These are phyloP conservation scores for Athalia rosae DNA, from an alignment of 2,888 invertebrate species.

Conservation along the genomic window DNA sequence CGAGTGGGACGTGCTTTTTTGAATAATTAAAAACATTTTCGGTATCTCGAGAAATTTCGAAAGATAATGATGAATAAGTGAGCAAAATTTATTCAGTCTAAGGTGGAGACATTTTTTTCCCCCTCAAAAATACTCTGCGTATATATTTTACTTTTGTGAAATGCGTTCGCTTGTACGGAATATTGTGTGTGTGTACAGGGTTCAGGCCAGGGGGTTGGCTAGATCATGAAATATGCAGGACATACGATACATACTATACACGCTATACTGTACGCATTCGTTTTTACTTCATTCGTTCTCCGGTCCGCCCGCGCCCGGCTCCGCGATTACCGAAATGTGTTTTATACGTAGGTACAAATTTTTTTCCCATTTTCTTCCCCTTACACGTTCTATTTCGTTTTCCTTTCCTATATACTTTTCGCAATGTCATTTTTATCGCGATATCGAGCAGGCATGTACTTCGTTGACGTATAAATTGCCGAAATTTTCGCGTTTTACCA, in stretches of 20 bases:
- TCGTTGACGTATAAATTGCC: too few relatives aligned
- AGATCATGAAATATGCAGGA: conserved; percentile 10
- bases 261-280: background rate
- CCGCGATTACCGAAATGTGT: conserved; percentile 13
- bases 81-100: too few relatives aligned
- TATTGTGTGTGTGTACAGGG: background rate
- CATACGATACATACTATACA: conserved; percentile 2
- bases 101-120: too few relatives aligned
- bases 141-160: background rate
- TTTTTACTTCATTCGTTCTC: background rate
- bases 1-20: background rate
- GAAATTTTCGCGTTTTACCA: too few relatives aligned
- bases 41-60: too few relatives aligned
- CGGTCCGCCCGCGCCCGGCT: conserved; percentile 1
- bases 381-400: background rate
- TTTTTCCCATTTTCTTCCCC: conserved; percentile 1
- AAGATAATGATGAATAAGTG: too few relatives aligned
- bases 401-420: background rate
- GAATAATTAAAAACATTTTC: background rate
- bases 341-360: conserved; percentile 7
- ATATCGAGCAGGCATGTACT: too few relatives aligned
- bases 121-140: too few relatives aligned
- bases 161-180: background rate
- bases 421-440: background rate
- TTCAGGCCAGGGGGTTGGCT: conserved; percentile 11